Evolutionary conservation across 2,797 vertebrate species (phyloP).

Genomic region (Mus spretus): DNA sequence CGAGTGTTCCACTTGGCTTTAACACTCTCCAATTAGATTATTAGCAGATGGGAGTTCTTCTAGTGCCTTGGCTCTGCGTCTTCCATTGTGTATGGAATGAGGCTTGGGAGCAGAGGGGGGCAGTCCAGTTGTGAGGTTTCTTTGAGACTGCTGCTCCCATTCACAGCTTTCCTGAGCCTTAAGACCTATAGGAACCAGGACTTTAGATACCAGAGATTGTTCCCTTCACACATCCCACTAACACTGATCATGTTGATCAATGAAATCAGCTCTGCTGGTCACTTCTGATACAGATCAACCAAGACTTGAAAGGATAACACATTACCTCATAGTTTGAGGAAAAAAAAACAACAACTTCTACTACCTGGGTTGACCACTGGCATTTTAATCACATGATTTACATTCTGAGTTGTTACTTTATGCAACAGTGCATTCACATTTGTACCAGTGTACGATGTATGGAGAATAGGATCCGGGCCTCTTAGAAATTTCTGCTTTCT

Average conservation of each 20-base stretch:
- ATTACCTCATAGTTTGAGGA: neutral
- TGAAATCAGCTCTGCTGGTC: neutral
- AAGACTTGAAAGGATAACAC: conserved; percentile 23
- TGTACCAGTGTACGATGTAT: neutral
- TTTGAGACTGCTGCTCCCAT: neutral
- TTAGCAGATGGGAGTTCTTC: conserved; percentile 87
- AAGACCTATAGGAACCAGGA: neutral
- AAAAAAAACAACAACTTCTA: conserved; percentile 24
- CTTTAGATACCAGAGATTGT: neutral
- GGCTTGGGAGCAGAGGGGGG: neutral
- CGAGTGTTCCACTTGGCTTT: conserved; percentile 81
- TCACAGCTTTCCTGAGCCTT: neutral
- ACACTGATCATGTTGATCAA: neutral
- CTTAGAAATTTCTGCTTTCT: neutral
- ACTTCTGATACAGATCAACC: neutral
- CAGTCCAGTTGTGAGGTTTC: neutral
- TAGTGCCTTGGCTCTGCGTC: conserved; percentile 83
- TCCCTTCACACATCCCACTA: neutral
- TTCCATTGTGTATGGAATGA: conserved; percentile 30
- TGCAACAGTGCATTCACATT: neutral
- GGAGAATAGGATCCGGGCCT: neutral
- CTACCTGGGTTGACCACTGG: neutral
- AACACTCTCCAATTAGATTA: conserved; percentile 86
- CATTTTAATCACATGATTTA: conserved; percentile 8
- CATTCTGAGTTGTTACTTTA: neutral